phyloP scores from a whole-genome alignment of 2,113 vertebrate genomes.

The Pollachius pollachius region DNA sequence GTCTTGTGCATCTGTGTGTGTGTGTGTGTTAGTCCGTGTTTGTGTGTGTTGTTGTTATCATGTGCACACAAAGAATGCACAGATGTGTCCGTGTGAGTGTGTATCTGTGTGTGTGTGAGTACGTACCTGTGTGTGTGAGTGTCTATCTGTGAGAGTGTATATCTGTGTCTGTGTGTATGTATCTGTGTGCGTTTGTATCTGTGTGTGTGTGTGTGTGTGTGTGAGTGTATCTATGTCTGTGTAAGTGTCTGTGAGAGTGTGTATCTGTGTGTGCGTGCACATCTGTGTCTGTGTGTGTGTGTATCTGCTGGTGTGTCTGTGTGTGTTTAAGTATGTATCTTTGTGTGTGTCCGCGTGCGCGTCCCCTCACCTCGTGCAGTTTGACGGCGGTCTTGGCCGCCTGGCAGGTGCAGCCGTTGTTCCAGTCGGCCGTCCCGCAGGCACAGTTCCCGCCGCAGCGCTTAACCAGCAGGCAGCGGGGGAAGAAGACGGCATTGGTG shows the following conservation, averaged over 20 bases:
- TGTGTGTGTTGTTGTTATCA: too few relatives aligned
- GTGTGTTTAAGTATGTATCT: background rate
- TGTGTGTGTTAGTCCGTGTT: too few relatives aligned
- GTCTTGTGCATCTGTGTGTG: too few relatives aligned
- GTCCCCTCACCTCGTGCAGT: conserved; percentile 84
- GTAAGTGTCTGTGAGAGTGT: background rate
- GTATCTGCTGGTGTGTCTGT: background rate
- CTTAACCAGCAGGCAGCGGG: conserved; percentile 91
- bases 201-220: background rate
- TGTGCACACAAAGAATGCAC: too few relatives aligned
- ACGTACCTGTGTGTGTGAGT: too few relatives aligned
- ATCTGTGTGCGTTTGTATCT: background rate
- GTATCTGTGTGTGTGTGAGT: too few relatives aligned
- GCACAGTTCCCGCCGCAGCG: conserved; percentile 95
- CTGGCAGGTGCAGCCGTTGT: conserved; percentile 83
- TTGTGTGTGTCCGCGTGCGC: background rate
- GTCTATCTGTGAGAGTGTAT: too few relatives aligned
- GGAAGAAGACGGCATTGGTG: conserved; percentile 89
- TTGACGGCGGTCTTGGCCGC: conserved; percentile 85
- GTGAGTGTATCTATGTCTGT: background rate
- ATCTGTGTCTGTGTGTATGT: too few relatives aligned
- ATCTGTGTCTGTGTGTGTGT: background rate
- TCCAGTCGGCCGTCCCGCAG: conserved; percentile 84
- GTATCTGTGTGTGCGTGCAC: background rate
- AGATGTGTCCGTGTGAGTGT: too few relatives aligned